Percentiles rank a stretch among this genome's conserved stretches.
Evolutionary conservation across 2,888 invertebrate genomes (phyloP).

Genomic region (Miltochrista miniata): DNA sequence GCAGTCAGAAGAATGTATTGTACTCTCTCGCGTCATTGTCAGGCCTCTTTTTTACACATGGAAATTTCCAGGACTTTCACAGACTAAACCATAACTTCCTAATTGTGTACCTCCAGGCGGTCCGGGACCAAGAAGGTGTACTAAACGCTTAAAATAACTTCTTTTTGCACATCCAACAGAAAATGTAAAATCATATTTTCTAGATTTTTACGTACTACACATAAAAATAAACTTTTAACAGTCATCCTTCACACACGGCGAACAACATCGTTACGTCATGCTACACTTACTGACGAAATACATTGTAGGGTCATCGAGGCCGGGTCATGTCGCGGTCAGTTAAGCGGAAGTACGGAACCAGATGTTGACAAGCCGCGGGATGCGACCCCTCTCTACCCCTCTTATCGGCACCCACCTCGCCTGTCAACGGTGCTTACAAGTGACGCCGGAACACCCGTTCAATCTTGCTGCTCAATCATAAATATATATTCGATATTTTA

Average conservation of each 20-base stretch:
- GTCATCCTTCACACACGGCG: neutral
- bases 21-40: too few species aligned
- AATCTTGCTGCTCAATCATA: slow-evolving; percentile 42
- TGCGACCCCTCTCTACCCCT: slow-evolving; percentile 30
- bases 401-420: slow-evolving; percentile 31
- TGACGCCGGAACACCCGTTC: slow-evolving; percentile 47
- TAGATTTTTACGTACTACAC: too few species aligned
- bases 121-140: too few species aligned
- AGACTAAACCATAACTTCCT: too few species aligned
- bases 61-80: too few species aligned
- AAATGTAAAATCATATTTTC: too few species aligned
- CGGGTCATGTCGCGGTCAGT: slow-evolving; percentile 59
- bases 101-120: too few species aligned
- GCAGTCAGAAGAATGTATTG: too few species aligned
- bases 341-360: slow-evolving; percentile 65
- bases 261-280: neutral
- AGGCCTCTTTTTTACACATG: too few species aligned
- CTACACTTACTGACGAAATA: slow-evolving; percentile 29
- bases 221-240: neutral
- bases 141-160: too few species aligned
- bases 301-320: slow-evolving; percentile 46
- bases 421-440: slow-evolving; percentile 45
- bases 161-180: too few species aligned
- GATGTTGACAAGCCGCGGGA: slow-evolving; percentile 60
- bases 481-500: slow-evolving; percentile 16